These are phyloP conservation scores for Pimephales promelas DNA, from an alignment of 2,113 vertebrate species.

Conservation along the genomic window DNA sequence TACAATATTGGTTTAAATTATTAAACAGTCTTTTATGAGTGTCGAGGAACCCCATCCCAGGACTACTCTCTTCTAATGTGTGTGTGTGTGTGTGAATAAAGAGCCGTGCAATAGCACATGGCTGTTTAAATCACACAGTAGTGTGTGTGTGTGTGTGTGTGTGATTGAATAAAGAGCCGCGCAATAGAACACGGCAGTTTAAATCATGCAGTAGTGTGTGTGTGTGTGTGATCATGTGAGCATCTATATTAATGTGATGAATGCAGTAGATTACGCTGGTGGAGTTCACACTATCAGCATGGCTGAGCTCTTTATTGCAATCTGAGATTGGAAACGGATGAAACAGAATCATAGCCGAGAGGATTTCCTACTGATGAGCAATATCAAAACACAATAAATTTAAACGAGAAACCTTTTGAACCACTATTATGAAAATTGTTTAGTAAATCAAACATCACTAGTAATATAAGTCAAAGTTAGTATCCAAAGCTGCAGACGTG, in stretches of 20 bases:
- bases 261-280: conserved; percentile 41
- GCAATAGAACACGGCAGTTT: conserved; percentile 35
- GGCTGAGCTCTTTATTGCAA: conserved; percentile 34
- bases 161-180: conserved; percentile 52
- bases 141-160: conserved; percentile 33
- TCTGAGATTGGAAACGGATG: conserved; percentile 32
- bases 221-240: conserved; percentile 38
- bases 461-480: background rate
- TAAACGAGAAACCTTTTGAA: background rate
- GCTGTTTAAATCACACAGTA: too few species aligned
- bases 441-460: background rate
- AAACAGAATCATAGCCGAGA: conserved; percentile 2
- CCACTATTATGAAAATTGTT: background rate
- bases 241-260: conserved; percentile 56
- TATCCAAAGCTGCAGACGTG: background rate
- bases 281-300: background rate
- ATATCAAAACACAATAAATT: conserved; percentile 11
- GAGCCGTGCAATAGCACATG: too few species aligned
- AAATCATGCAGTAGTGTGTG: conserved; percentile 43
- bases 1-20: conserved; percentile 63
- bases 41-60: conserved; percentile 26
- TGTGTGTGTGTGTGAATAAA: conserved; percentile 36
- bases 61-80: conserved; percentile 27
- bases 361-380: conserved; percentile 14
- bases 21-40: conserved; percentile 54